phyloP scores from a whole-genome alignment of 2,888 invertebrate species.

The Homarus gammarus region DNA sequence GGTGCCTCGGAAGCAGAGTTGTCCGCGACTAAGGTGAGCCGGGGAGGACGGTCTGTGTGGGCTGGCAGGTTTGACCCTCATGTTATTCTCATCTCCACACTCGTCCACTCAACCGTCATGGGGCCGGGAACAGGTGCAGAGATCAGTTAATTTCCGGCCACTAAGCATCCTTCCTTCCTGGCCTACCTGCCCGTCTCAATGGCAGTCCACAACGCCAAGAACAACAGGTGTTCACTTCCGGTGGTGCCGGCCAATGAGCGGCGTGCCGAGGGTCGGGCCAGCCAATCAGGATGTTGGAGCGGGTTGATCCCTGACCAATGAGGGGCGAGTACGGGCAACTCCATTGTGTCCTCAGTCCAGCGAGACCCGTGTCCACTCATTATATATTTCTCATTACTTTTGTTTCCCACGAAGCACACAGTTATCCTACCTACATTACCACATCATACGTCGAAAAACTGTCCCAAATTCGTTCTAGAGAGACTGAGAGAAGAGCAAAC shows the following conservation, averaged over 20 bases:
- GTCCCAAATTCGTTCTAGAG: background rate
- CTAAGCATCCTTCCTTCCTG: conserved; percentile 68
- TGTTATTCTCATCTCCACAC: background rate
- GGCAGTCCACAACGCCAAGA: conserved; percentile 55
- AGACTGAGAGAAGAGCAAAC: background rate
- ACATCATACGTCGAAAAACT: too few species aligned
- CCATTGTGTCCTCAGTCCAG: conserved; percentile 56
- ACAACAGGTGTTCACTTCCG: conserved; percentile 67
- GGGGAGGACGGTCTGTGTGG: background rate
- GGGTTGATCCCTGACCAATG: conserved; percentile 63
- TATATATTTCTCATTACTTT: conserved; percentile 15
- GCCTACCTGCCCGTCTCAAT: conserved; percentile 56
- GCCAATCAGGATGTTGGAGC: conserved; percentile 46
- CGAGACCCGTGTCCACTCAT: conserved; percentile 55
- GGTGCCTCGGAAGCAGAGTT: too few species aligned
- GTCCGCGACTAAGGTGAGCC: too few species aligned
- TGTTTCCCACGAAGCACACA: background rate
- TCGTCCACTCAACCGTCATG: conserved; percentile 38
- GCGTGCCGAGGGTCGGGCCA: conserved; percentile 22
- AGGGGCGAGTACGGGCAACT: conserved; percentile 57
- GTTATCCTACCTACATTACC: background rate
- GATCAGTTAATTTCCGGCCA: conserved; percentile 67
- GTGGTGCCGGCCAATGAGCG: conserved; percentile 50
- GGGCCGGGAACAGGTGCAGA: conserved; percentile 55
- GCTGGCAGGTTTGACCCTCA: background rate